Percentiles rank a stretch among this genome's conserved stretches.
Conservation (phyloP, 1,140 invertebrate genomes). For the Eurosta solidaginis region DNA sequence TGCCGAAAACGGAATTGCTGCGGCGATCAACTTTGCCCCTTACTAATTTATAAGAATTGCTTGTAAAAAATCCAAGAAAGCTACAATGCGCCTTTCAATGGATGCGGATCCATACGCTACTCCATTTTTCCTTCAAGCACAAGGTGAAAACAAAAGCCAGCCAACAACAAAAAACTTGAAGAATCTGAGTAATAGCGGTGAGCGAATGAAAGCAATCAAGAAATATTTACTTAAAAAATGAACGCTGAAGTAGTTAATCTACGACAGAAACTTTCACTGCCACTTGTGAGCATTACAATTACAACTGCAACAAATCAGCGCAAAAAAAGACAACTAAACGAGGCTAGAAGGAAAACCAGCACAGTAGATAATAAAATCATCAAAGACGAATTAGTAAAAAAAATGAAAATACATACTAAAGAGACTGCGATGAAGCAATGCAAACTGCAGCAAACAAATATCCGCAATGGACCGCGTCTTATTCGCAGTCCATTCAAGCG, state of each 20-base stretch:
- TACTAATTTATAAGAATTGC: no score
- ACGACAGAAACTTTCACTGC: constrained; percentile 21
- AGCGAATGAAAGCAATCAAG: constrained; percentile 11
- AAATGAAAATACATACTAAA: background rate
- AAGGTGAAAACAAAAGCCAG: constrained; percentile 17
- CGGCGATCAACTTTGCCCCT: no score
- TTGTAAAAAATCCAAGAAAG: no score
- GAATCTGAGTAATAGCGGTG: background rate
- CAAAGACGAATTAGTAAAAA: background rate
- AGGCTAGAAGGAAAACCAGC: background rate
- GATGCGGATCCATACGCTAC: constrained; percentile 2
- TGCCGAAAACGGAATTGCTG: no score
- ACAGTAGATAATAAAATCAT: background rate
- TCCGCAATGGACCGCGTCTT: background rate
- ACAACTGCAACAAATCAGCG: background rate
- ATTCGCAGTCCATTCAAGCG: background rate
- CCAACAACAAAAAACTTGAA: background rate
- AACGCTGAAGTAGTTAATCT: constrained; percentile 8
- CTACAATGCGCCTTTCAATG: background rate
- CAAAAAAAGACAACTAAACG: background rate
- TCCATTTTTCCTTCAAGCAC: background rate
- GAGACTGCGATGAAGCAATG: background rate
- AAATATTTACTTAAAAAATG: background rate
- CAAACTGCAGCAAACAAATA: background rate
- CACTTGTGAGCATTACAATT: background rate